Conservation (phyloP, 2,113 vertebrate species). For the Pogona vitticeps region DNA sequence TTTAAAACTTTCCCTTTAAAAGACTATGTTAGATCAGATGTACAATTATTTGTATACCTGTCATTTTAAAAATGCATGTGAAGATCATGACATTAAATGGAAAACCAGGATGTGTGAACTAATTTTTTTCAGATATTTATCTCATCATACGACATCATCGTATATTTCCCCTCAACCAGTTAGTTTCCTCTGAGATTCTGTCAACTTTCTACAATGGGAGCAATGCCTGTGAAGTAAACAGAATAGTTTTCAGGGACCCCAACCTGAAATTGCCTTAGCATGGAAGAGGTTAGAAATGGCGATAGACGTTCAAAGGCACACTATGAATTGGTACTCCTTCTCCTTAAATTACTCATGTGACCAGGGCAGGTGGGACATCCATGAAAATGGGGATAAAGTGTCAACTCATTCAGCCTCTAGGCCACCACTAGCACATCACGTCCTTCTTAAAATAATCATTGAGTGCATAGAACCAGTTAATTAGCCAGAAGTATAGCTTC, state of each 20-base stretch:
- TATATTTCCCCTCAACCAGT: not conserved
- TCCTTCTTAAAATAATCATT: too few species aligned
- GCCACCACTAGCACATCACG: too few species aligned
- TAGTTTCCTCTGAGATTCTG: not conserved
- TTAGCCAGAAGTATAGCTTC: not conserved
- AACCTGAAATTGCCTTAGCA: too few species aligned
- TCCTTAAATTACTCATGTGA: too few species aligned
- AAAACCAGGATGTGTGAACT: not conserved
- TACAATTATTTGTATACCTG: not conserved
- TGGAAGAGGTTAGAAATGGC: too few species aligned
- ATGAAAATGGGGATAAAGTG: too few species aligned
- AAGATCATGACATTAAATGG: not conserved
- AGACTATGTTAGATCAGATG: not conserved
- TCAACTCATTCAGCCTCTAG: too few species aligned
- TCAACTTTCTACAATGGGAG: not conserved
- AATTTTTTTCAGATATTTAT: not conserved
- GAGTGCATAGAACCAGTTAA: not conserved
- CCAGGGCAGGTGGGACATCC: too few species aligned
- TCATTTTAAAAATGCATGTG: not conserved
- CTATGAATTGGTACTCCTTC: too few species aligned
- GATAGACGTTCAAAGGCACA: too few species aligned
- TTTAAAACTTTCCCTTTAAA: not conserved
- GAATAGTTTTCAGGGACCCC: not conserved
- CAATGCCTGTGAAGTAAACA: not conserved
- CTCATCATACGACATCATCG: not conserved